Evolutionary conservation across 2,888 invertebrate species (phyloP), one percentile per base, ranked within the genome.

Genomic region (Actias luna): DNA sequence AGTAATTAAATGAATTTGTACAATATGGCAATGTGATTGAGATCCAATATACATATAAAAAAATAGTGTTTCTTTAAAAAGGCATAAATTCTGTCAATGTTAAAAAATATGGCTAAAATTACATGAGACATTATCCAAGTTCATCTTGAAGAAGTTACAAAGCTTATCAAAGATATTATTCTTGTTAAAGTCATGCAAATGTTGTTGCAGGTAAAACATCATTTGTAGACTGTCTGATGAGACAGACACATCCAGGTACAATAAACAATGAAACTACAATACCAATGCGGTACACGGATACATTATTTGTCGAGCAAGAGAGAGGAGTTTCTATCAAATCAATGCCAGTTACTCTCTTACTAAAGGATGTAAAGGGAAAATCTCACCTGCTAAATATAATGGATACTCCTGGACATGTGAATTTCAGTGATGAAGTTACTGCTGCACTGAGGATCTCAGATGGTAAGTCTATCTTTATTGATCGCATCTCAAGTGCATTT

Each of bases 401-500:
- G 89, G 99, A 99, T 80, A 99, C 99, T 0, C 99, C 97, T 0
- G 97, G 99, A 1, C 99, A 99, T 92, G 99, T 99, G 0, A 99
- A 99, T 85, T 99, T 99, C 85, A 99, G 99, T 35, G 99, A 99
- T 90, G 99, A 99, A 92, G 98, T 98, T 3, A 99, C 99, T 0
- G 99, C 99, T 4, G 98, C 99, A 0, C 96, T 99, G 93, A 95
- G 99, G 66, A 93, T 99, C 70, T 95, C 95, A 59, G 96, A 96
- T 82, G 94, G 94, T 92, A 74, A 79, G 79, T 66, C 8, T 58
- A 25, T 46, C 63, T 42, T 18, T 8, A 1, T 12, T 55, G 22
- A 58, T 55, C 5, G 3, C 22, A n/a, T 22, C 7, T 18, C 8
- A 5, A 22, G 1, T 7, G 8, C 12, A 18, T 42, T 2, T 42